Conservation (phyloP, 2,888 invertebrate species). For the Laspeyria flexula region DNA sequence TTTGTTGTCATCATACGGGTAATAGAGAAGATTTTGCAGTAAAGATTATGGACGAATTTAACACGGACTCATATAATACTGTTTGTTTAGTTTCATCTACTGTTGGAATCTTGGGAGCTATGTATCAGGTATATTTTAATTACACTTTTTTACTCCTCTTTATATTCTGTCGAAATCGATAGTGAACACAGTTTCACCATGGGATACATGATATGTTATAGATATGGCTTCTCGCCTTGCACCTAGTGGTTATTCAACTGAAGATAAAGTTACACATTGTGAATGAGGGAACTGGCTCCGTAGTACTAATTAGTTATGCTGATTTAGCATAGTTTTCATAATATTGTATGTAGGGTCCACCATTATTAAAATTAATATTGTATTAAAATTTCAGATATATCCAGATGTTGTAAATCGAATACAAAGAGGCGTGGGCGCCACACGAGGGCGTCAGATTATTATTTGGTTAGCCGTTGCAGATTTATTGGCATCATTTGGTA, state of each 20-base stretch:
- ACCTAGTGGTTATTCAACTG: conserved; percentile 3
- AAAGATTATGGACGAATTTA: conserved; percentile 89
- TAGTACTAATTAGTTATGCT: too few species aligned
- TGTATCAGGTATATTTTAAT: conserved; percentile 89
- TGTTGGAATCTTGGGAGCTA: conserved; percentile 90
- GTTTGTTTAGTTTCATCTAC: conserved; percentile 91
- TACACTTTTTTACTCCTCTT: neutral
- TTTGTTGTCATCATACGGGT: conserved; percentile 90
- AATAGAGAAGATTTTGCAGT: conserved; percentile 88
- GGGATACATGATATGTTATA: conserved; percentile 5
- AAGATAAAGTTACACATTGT: conserved; percentile 1
- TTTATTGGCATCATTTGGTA: conserved; percentile 91
- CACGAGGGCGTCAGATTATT: conserved; percentile 89
- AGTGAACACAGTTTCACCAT: neutral
- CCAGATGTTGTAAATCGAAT: conserved; percentile 83
- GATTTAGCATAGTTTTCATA: too few species aligned
- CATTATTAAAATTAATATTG: neutral
- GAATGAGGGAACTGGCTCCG: neutral
- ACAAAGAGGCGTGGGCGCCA: conserved; percentile 85
- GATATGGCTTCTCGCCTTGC: conserved; percentile 32
- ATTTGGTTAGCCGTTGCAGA: conserved; percentile 93
- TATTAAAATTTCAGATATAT: conserved; percentile 83
- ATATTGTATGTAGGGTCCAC: too few species aligned
- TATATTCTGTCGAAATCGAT: neutral
- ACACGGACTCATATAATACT: conserved; percentile 90